Percentiles rank a stretch among this genome's conserved stretches.
Conservation (phyloP, 2,797 vertebrate species). For the Peromyscus eremicus region DNA sequence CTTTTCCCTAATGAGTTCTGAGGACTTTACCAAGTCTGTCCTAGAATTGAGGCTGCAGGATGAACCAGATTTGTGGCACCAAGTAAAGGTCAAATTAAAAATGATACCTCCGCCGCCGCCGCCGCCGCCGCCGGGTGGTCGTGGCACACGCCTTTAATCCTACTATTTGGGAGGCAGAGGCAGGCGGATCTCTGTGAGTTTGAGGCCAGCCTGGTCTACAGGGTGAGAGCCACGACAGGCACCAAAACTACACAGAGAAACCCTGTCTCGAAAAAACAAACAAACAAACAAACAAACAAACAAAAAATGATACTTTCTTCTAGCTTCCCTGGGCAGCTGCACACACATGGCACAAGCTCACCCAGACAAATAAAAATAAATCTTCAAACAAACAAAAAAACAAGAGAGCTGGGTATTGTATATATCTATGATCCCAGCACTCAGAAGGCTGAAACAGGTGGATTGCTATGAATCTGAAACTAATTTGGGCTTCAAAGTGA, state of each 20-base stretch:
- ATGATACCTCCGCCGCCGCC: too few relatives aligned
- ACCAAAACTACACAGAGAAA: too few relatives aligned
- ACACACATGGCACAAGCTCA: background rate
- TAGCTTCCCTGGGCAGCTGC: background rate
- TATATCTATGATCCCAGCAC: background rate
- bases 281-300: too few relatives aligned
- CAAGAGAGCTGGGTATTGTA: background rate
- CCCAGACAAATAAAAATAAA: background rate
- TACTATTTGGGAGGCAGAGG: too few relatives aligned
- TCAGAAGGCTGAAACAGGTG: background rate
- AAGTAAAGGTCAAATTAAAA: slow-evolving; percentile 49
- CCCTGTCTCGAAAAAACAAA: too few relatives aligned
- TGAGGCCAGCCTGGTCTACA: too few relatives aligned
- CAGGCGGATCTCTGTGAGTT: too few relatives aligned
- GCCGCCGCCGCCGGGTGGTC: too few relatives aligned
- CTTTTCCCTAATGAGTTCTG: slow-evolving; percentile 49
- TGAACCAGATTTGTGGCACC: background rate
- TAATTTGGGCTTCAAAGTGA: background rate
- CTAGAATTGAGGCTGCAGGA: slow-evolving; percentile 6
- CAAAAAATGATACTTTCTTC: background rate
- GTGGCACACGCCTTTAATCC: too few relatives aligned
- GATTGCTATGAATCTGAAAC: background rate
- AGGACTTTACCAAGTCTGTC: slow-evolving; percentile 18
- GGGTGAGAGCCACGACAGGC: too few relatives aligned
- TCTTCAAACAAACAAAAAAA: background rate